These are phyloP conservation scores for Delphinus delphis DNA, from an alignment of 2,113 vertebrate genomes.

Conservation along the genomic window DNA sequence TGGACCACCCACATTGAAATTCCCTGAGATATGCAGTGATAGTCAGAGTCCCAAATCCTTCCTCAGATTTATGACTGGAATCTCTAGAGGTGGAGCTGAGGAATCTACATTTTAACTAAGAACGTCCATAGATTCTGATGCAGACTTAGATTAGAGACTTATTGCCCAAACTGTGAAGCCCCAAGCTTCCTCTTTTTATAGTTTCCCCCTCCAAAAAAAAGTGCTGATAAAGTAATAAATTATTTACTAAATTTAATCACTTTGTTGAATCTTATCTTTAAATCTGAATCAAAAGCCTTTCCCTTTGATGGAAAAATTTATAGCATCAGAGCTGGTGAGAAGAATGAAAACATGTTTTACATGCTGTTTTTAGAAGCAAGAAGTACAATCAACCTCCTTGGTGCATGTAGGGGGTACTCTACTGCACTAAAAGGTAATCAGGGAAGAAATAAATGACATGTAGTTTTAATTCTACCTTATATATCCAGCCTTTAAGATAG, in stretches of 20 bases:
- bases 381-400: background rate
- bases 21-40: background rate
- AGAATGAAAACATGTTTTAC: background rate
- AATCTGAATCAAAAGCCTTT: background rate
- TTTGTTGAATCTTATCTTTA: background rate
- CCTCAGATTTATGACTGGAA: background rate
- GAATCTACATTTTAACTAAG: background rate
- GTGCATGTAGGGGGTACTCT: background rate
- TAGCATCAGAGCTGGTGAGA: background rate
- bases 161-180: background rate
- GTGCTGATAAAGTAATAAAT: background rate
- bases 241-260: background rate
- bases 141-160: background rate
- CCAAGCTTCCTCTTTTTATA: background rate
- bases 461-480: background rate
- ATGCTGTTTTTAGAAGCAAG: background rate
- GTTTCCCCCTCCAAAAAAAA: fast-evolving
- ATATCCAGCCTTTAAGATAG: background rate
- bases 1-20: background rate
- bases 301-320: background rate
- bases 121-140: background rate
- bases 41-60: background rate
- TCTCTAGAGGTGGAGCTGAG: background rate
- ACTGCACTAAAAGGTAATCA: background rate
- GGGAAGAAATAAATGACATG: background rate